phyloP scores from a whole-genome alignment of 2,888 invertebrate species.

The Hetaerina titia region DNA sequence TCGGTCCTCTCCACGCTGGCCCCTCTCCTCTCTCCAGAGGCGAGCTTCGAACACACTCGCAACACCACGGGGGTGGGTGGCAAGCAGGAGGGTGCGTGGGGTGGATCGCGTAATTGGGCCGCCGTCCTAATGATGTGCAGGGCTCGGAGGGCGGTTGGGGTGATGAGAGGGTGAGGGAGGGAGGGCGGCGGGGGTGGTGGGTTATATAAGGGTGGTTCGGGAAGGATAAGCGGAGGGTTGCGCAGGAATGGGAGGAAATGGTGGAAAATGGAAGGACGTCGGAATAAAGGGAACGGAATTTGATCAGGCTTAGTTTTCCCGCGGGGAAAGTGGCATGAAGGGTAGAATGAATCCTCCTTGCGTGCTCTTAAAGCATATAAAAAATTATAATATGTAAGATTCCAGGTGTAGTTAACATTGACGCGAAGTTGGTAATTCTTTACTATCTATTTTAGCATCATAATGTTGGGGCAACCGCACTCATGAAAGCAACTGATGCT shows the following conservation, averaged over 20 bases:
- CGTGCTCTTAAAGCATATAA: too few species aligned
- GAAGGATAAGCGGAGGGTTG: neutral
- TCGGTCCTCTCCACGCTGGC: neutral
- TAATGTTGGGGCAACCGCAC: too few species aligned
- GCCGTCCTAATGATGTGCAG: conserved; percentile 52
- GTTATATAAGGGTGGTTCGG: neutral
- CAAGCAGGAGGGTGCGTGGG: neutral
- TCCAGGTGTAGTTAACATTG: too few species aligned
- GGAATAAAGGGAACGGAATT: neutral
- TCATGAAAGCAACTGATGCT: too few species aligned
- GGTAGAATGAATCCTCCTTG: too few species aligned
- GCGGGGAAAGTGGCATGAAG: too few species aligned
- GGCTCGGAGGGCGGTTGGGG: neutral
- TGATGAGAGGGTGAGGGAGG: neutral
- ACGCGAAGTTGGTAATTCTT: too few species aligned
- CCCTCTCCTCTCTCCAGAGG: conserved; percentile 36
- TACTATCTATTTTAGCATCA: too few species aligned
- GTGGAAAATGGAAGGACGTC: neutral
- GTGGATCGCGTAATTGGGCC: neutral
- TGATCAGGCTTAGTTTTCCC: neutral
- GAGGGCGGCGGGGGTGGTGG: neutral
- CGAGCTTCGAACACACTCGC: neutral
- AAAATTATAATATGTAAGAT: too few species aligned
- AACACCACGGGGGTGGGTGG: neutral
- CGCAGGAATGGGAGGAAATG: neutral